Conservation (phyloP, 1,140 invertebrate genomes). For the Megalopta genalis region DNA sequence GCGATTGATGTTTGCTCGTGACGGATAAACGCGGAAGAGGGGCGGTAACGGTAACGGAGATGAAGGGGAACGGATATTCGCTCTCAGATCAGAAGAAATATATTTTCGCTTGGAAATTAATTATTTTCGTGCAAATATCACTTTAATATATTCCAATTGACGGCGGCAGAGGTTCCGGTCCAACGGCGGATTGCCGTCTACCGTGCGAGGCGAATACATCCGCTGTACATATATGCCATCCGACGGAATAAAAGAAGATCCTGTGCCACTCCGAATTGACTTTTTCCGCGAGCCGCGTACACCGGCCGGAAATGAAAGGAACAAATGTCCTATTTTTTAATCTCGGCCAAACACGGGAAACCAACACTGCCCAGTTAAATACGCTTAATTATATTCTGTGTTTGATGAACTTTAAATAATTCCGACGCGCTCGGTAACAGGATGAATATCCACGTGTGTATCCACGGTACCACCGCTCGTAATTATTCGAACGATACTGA, state of each 20-base stretch:
- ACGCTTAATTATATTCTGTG: slow-evolving; percentile 31
- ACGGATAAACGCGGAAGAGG: slow-evolving; percentile 48
- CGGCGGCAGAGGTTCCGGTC: slow-evolving; percentile 45
- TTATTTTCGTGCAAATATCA: slow-evolving; percentile 75
- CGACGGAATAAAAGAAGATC: slow-evolving; percentile 41
- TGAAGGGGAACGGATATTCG: slow-evolving; percentile 7
- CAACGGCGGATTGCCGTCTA: slow-evolving; percentile 46
- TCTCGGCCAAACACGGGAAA: slow-evolving; percentile 42
- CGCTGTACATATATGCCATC: slow-evolving; percentile 39
- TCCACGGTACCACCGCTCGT: no score
- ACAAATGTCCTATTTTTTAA: slow-evolving; percentile 59
- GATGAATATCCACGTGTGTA: no score
- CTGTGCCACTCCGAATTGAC: slow-evolving; percentile 52
- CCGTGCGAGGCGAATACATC: slow-evolving; percentile 64
- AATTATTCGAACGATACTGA: no score
- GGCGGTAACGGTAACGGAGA: neutral
- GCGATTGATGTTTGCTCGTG: slow-evolving; percentile 68
- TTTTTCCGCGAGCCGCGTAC: slow-evolving; percentile 57
- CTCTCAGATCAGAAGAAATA: slow-evolving; percentile 56
- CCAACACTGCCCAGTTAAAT: neutral
- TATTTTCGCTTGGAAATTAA: slow-evolving; percentile 74
- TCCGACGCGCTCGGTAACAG: neutral
- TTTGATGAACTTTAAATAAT: slow-evolving; percentile 52
- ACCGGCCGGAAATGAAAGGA: slow-evolving; percentile 51
- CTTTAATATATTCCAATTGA: slow-evolving; percentile 77